These are phyloP conservation scores for Phalloptychus januarius DNA, from an alignment of 2,797 vertebrate genomes.

Conservation along the genomic window DNA sequence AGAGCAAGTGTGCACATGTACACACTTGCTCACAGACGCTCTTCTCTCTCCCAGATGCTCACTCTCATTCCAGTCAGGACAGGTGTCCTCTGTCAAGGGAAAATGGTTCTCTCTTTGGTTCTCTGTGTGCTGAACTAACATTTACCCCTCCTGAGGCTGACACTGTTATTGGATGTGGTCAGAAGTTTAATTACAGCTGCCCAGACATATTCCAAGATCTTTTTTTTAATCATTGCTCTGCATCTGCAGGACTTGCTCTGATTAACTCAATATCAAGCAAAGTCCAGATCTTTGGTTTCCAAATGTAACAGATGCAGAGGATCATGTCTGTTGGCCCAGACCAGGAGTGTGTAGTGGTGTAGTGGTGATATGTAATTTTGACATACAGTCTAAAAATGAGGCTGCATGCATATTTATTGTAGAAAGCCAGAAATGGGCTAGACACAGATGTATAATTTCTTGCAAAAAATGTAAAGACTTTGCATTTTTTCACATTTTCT, in stretches of 20 bases:
- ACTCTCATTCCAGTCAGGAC: conserved; percentile 59
- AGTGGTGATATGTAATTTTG: conserved; percentile 8
- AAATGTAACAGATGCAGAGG: conserved; percentile 33
- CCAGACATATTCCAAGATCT: conserved; percentile 41
- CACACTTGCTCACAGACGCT: conserved; percentile 38
- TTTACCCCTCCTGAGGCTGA: conserved; percentile 58
- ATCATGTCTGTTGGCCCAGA: conserved; percentile 8
- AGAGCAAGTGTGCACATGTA: conserved; percentile 29
- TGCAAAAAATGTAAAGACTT: not conserved
- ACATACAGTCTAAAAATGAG: conserved; percentile 8
- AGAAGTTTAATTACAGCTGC: conserved; percentile 56
- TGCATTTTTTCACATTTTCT: not conserved
- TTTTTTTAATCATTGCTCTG: conserved; percentile 54
- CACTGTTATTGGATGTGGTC: conserved; percentile 65
- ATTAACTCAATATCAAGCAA: conserved; percentile 40
- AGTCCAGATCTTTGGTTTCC: conserved; percentile 15
- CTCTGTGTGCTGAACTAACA: conserved; percentile 58
- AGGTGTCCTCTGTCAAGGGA: conserved; percentile 72
- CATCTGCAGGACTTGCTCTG: conserved; percentile 33
- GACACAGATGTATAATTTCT: not conserved
- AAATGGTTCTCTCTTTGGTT: conserved; percentile 54
- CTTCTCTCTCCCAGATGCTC: conserved; percentile 53
- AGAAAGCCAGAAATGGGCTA: not conserved
- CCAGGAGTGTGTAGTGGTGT: conserved; percentile 1
- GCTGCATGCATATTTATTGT: not conserved